Evolutionary conservation across 92 coral and sea anemone genomes (phyloP), one percentile per base, ranked within the genome.

Genomic region (Epizoanthus ramosus): DNA sequence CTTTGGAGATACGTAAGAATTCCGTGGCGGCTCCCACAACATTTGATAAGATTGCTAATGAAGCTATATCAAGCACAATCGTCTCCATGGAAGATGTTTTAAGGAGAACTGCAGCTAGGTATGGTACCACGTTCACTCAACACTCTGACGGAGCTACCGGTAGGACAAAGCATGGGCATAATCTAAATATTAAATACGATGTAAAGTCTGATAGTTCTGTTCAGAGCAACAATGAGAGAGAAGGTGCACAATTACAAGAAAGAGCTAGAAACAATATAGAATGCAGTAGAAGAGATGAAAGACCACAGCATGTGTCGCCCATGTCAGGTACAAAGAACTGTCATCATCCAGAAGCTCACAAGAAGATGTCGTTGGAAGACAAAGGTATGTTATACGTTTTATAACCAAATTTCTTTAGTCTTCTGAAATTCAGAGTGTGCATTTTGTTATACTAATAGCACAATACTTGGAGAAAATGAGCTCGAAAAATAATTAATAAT

Each of bases 31-130:
- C 70, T 7, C 68, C 84, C 0, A 56, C 90, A 23, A 47, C 79
- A 7, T 87, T 87, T 45, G 93, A 90, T 76, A 87, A 79, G 53
- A 87, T 90, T 35, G 88, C 91, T 22, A 72, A 84, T 17, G 88
- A 79, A 45, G 67, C 83, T 23, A 83, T 90, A 4, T 53, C 80
- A 14, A 69, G 84, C 10, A 90, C 93, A 0, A 87, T 87, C 9
- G 50, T 52, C n/a, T 77, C 88, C 3, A n/a, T 90, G 52, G 93
- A 90, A 41, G 68, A 79, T 6, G 83, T 90, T 21, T 79, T 90
- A 56, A 73, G 59, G 69, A 84, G 75, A 43, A 90, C 88, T 0
- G 73, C 71, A 5, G 56, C 52, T 52, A 41, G 63, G 63, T 68
- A 57, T 70, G 80, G 18, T 10, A 73, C 58, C 75, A 61, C 52